phyloP scores from a whole-genome alignment of 2,797 vertebrate species.

The Melanotaenia boesemani region DNA sequence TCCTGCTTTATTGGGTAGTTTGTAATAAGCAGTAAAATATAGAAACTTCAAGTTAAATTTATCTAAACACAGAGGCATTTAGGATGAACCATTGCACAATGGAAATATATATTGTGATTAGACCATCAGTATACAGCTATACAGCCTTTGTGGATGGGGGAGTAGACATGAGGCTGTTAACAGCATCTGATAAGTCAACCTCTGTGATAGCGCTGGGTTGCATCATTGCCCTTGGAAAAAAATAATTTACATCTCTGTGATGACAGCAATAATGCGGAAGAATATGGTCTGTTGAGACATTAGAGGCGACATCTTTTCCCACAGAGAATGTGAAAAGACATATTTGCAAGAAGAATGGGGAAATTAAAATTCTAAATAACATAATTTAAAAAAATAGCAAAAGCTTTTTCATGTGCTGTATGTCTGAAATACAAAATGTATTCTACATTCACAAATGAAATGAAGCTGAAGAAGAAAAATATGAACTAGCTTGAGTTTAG shows the following conservation, averaged over 20 bases:
- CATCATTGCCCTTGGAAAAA: neutral
- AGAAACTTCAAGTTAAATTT: too few species aligned
- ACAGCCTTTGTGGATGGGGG: neutral
- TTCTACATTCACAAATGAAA: neutral
- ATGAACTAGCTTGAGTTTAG: too few species aligned
- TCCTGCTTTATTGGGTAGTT: too few species aligned
- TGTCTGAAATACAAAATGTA: neutral
- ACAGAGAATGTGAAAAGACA: neutral
- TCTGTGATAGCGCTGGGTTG: neutral
- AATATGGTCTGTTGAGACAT: neutral
- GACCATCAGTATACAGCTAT: neutral
- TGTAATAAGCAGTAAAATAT: too few species aligned
- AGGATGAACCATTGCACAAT: too few species aligned
- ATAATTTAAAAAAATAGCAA: neutral
- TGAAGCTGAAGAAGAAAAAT: neutral
- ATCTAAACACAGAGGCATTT: too few species aligned
- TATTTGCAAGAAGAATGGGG: neutral
- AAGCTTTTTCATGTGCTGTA: neutral
- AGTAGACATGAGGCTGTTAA: neutral
- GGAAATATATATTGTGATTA: neutral
- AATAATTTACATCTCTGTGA: neutral
- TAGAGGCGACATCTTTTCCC: neutral
- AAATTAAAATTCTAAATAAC: neutral
- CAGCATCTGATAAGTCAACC: neutral
- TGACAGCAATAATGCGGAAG: neutral